These are phyloP conservation scores for Corythucha ciliata DNA, from an alignment of 2,888 invertebrate species.

Conservation along the genomic window DNA sequence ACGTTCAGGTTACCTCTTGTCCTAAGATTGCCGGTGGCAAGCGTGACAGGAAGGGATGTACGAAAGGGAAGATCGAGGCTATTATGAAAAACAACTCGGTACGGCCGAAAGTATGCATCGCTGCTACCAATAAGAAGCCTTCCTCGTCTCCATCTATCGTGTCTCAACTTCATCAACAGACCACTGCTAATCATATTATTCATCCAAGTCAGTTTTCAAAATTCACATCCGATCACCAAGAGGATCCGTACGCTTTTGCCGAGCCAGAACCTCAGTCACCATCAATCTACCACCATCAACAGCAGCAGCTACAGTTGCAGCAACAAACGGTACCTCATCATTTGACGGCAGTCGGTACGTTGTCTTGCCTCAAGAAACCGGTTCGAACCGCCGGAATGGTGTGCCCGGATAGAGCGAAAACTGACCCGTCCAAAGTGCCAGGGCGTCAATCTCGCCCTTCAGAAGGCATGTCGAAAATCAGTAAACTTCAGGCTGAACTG, in stretches of 20 bases:
- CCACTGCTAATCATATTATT: constrained; percentile 14
- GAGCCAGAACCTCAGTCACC: constrained; percentile 32
- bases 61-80: constrained; percentile 37
- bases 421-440: constrained; percentile 19
- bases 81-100: constrained; percentile 35
- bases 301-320: constrained; percentile 4
- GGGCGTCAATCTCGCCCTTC: too few species aligned
- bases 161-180: too few species aligned
- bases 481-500: constrained; percentile 31
- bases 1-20: constrained; percentile 34
- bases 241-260: constrained; percentile 35
- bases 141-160: too few species aligned
- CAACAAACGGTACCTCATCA: constrained; percentile 6
- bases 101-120: constrained; percentile 30
- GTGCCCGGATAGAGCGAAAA: constrained; percentile 27
- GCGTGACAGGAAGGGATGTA: constrained; percentile 37
- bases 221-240: constrained; percentile 21
- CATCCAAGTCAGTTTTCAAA: too few species aligned
- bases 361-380: too few species aligned
- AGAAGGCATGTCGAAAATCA: too few species aligned
- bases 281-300: constrained; percentile 28
- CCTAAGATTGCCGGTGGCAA: constrained; percentile 33
- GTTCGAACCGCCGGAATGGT: constrained; percentile 26
- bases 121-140: constrained; percentile 23
- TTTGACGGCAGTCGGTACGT: too few species aligned